These are phyloP conservation scores for rat (Rattus norvegicus) DNA, from an alignment of 2,113 vertebrate species.

Conservation along the genomic window GRCr8 NC_086037.1:50750501-50751000, in stretches of 20 bases:
- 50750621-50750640: too few relatives aligned
- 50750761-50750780: too few relatives aligned
- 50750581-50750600: background rate
- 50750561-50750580: background rate
- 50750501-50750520: slow-evolving; percentile 99
- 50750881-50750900: too few relatives aligned
- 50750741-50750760: too few relatives aligned
- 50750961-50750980: accelerated
- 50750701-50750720: background rate
- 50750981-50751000: slow-evolving; percentile 92
- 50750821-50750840: accelerated
- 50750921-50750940: too few relatives aligned
- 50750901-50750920: background rate
- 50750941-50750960: too few relatives aligned
- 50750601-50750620: too few relatives aligned
- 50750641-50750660: background rate
- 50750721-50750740: background rate
- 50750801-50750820: accelerated
- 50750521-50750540: slow-evolving; percentile 98
- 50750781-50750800: background rate
- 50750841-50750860: accelerated
- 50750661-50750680: accelerated
- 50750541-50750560: slow-evolving; percentile 87
- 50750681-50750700: accelerated
- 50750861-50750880: background rate